Conservation (phyloP, 2,888 invertebrate genomes). For the Thalpophila matura region DNA sequence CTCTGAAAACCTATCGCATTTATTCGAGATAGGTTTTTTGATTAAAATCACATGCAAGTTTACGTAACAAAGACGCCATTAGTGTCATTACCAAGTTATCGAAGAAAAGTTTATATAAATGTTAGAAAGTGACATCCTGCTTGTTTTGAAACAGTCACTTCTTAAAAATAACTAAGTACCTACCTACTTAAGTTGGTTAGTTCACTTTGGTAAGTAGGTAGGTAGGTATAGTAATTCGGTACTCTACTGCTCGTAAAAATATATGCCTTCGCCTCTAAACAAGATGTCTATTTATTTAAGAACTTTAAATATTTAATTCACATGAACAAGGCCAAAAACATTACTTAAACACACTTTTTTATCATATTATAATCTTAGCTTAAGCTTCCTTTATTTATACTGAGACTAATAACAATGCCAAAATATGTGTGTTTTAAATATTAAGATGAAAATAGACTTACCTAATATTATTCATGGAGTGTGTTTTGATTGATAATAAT, state of each 20-base stretch:
- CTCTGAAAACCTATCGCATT: no score
- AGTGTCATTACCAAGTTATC: constrained; percentile 1
- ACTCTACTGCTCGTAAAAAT: background rate
- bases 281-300: constrained; percentile 25
- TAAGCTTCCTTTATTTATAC: constrained; percentile 28
- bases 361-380: constrained; percentile 23
- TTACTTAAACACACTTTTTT: constrained; percentile 17
- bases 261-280: background rate
- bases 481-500: background rate
- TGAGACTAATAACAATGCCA: constrained; percentile 5
- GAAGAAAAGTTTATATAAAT: constrained; percentile 24
- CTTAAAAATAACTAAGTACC: background rate
- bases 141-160: constrained; percentile 28
- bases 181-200: background rate
- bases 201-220: background rate
- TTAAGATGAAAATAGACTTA: no score
- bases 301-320: constrained; percentile 33
- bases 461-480: background rate
- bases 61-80: constrained; percentile 11
- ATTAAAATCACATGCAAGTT: no score
- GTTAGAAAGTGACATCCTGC: constrained; percentile 33
- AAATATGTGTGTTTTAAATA: constrained; percentile 8
- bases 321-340: constrained; percentile 31
- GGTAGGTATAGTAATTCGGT: no score
- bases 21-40: no score